Conservation (phyloP, 2,888 invertebrate species). For the Lithophane semibrunnea region DNA sequence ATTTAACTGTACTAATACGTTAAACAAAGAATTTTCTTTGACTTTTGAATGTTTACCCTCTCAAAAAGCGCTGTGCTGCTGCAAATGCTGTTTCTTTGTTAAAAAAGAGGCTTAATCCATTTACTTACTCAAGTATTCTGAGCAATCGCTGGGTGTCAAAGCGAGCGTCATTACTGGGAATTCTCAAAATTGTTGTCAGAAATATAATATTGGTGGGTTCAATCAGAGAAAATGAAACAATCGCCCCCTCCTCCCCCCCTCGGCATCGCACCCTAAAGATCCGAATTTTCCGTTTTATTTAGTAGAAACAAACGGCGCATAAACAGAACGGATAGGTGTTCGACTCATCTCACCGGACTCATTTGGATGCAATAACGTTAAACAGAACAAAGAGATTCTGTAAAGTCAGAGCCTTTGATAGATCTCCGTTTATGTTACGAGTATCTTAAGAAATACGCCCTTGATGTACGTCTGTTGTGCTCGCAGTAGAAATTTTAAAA, state of each 20-base stretch:
- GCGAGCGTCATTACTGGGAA: slow-evolving; percentile 53
- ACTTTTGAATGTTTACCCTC: too few species aligned
- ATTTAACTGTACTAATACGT: not conserved
- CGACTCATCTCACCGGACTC: slow-evolving; percentile 60
- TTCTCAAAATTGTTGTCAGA: slow-evolving; percentile 67
- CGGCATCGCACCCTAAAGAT: slow-evolving; percentile 43
- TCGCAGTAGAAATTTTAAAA: not conserved
- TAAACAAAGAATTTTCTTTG: not conserved
- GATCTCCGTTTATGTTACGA: slow-evolving; percentile 50
- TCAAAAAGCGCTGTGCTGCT: too few species aligned
- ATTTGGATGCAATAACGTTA: slow-evolving; percentile 69
- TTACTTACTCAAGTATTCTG: slow-evolving; percentile 1
- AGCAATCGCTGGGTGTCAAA: slow-evolving; percentile 35
- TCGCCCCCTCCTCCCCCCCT: slow-evolving; percentile 34
- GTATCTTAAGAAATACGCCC: slow-evolving; percentile 17
- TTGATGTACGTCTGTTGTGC: slow-evolving; percentile 15
- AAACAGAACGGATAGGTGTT: slow-evolving; percentile 58
- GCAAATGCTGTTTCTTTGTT: not conserved
- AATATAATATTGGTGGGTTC: slow-evolving; percentile 77
- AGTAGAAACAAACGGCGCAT: slow-evolving; percentile 58
- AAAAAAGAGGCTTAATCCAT: slow-evolving; percentile 1
- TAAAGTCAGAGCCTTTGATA: slow-evolving; percentile 58
- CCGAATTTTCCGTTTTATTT: slow-evolving; percentile 62
- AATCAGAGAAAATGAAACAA: slow-evolving; percentile 76
- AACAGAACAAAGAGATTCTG: slow-evolving; percentile 62